Percentiles rank a stretch among this genome's conserved stretches.
phyloP scores from a whole-genome alignment of 2,113 vertebrate species.

The Osmerus eperlanus region DNA sequence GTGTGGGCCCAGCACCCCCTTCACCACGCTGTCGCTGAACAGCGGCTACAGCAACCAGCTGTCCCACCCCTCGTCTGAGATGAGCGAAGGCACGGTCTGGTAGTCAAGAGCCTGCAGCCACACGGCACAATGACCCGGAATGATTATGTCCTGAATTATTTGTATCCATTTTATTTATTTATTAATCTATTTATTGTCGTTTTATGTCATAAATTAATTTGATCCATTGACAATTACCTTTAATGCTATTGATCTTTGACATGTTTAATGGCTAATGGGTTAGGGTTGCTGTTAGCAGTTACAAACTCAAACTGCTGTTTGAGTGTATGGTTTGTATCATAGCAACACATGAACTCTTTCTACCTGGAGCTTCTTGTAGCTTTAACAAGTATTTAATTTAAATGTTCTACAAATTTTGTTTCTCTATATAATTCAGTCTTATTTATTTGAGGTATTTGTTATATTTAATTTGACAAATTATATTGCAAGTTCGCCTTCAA shows the following conservation, averaged over 20 bases:
- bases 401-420: background rate
- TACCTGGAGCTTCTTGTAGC: background rate
- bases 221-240: no score
- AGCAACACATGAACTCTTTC: slow-evolving; percentile 1
- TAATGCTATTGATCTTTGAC: no score
- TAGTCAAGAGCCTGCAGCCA: slow-evolving; percentile 63
- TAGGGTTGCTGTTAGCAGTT: background rate
- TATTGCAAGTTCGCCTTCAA: slow-evolving; percentile 52
- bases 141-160: slow-evolving; percentile 27
- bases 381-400: slow-evolving; percentile 1
- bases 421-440: slow-evolving; percentile 4
- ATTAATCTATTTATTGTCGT: slow-evolving; percentile 32
- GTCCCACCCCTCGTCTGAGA: slow-evolving; percentile 90
- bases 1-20: slow-evolving; percentile 87
- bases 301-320: background rate
- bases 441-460: slow-evolving; percentile 7
- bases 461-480: background rate
- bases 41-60: slow-evolving; percentile 91
- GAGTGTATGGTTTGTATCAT: background rate
- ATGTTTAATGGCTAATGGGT: background rate
- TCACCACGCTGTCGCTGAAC: slow-evolving; percentile 87
- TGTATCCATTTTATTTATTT: slow-evolving; percentile 28
- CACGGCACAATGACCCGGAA: slow-evolving; percentile 31
- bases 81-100: slow-evolving; percentile 97
- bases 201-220: no score